Evolutionary conservation across 2,888 invertebrate genomes (phyloP), one percentile per base, ranked within the genome.

Genomic region (Epinotia brunnichana): DNA sequence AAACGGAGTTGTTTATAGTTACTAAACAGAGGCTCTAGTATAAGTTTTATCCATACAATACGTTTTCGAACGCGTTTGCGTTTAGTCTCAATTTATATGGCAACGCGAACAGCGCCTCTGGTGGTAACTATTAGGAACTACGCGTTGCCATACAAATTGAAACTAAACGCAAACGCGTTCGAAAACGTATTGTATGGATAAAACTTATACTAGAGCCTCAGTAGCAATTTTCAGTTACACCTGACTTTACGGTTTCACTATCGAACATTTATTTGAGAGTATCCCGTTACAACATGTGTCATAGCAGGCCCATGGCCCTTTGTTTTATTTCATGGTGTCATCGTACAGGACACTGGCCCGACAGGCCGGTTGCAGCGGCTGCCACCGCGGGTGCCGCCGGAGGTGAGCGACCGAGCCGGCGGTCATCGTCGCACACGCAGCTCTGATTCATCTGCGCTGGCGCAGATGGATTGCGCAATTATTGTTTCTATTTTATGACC

Each of bases 391-490:
- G 61, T 68, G 57, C 67, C 74, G 74, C 61, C 80, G 78, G 84
- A 88, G 90, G 89, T 91, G 87, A 90, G 85, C 90, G 90, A 90
- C 90, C 90, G 87, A 70, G 76, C 76, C 80, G 75, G 84, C 85
- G 90, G 90, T 90, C 90, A 89, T 82, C 88, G 90, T 77, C 88
- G 83, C 82, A 76, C 79, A 77, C 79, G 79, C 77, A 77, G 73
- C 66, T 76, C 76, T 76, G 77, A 79, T 77, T 79, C 80, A 79
- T 80, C 79, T 75, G 41, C 69, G 41, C 62, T 48, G 39, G 64
- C 59, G 39, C 67, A 56, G 41, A 62, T 70, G 53, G 39, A 63
- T 51, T 74, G 72, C 56, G 74, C 74, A 74, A 72, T 74, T 57
- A 53, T 60, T 24, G n/a, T 54, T 62, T 70, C 24, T 17, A 62